Base-by-base conservation (phyloP, 2,113 vertebrate species). In the Chaetodon trifascialis region DNA sequence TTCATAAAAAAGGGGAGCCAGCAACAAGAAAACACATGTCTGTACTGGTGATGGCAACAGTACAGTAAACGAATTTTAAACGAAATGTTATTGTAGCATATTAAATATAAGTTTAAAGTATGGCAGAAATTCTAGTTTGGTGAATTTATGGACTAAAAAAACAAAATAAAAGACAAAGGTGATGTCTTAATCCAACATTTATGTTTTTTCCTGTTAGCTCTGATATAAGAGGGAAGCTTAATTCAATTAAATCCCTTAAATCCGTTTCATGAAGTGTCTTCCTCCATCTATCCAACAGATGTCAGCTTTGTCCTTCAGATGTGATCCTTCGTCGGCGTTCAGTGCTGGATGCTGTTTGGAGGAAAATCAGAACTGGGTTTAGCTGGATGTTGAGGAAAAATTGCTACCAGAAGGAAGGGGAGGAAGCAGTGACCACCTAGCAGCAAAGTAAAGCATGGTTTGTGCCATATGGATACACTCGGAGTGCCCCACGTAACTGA, bases 401-500 rank as follows among this genome's bases (percentile, higher is more conserved):
- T 94, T 93, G 93, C 92, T 54, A 88, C 94, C 88, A 55, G 71
- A 15, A 78, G 86, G 86, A 84, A 80, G 77, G n/a, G 86, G 79
- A 73, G 76, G 85, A 75, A 79, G 84, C 88, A 36, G 64, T 67
- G 74, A 60, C 19, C 79, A 80, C 89, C 88, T 79, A 19, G 88
- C 87, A 90, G 79, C 88, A 83, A 83, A 90, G 79, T 89, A 83
- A 83, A 71, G 82, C 90, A 64, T 86, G 72, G 82, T 78, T 65
- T 58, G 67, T 86, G 71, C 87, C 92, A 81, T 86, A 92, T 94
- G 92, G 93, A 91, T 91, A 30, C 73, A 88, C 83, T 60, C 73
- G 86, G 80, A 83, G 88, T 7, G 71, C 34, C 66, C 73, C 67
- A 85, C 66, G 59, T 71, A 62, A 72, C 51, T 66, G 72, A 86